These are phyloP conservation scores for Hypocryptadius cinnamomeus DNA, from an alignment of 2,113 vertebrate genomes.

Conservation along the genomic window DNA sequence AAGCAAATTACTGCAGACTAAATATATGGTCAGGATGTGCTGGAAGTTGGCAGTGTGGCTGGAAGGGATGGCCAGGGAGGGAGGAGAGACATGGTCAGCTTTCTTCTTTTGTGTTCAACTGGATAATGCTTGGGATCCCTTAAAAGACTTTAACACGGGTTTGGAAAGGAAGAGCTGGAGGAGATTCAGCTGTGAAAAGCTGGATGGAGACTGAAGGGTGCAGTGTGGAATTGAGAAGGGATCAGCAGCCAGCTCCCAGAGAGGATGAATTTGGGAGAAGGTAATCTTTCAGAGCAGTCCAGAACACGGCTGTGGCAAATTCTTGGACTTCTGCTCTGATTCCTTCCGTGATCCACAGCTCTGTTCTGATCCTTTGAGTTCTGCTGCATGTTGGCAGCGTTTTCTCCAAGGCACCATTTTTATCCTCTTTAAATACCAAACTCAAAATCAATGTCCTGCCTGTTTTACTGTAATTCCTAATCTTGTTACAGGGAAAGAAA, in stretches of 20 bases:
- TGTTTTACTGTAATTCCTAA: neutral
- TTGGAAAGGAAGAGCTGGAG: slow-evolving; percentile 11
- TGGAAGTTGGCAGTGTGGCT: slow-evolving; percentile 9
- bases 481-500: neutral
- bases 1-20: slow-evolving; percentile 37
- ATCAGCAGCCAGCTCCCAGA: neutral
- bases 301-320: neutral
- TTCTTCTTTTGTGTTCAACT: neutral
- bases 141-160: neutral
- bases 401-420: neutral
- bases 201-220: neutral
- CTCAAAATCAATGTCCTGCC: neutral
- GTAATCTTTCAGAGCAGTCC: neutral
- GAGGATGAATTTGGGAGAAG: neutral
- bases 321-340: neutral
- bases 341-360: neutral
- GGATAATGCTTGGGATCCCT: neutral
- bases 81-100: neutral
- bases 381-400: neutral
- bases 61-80: neutral
- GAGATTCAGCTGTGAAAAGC: neutral
- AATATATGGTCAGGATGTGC: slow-evolving; percentile 20
- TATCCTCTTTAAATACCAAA: neutral
- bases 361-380: neutral
- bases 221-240: neutral